Conservation (phyloP, 2,113 vertebrate genomes). For the Andinoacara biseriatus region DNA sequence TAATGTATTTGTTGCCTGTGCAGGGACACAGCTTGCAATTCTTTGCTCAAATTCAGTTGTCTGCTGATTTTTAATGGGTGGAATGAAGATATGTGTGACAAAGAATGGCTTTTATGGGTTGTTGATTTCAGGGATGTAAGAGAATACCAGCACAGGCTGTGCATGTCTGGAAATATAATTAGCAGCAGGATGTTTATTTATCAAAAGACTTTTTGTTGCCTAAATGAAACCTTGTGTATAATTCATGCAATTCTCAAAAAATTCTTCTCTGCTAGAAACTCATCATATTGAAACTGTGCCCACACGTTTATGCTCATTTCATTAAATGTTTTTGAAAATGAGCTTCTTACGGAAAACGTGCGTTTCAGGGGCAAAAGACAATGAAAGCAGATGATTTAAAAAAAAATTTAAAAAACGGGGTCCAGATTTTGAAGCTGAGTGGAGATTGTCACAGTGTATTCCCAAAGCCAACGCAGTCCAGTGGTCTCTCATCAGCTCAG, state of each 20-base stretch:
- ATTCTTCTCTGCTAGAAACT: neutral
- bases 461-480: neutral
- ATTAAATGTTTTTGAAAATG: conserved; percentile 16
- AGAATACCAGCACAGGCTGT: neutral
- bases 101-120: neutral
- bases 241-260: conserved; percentile 2
- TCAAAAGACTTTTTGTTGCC: conserved; percentile 13
- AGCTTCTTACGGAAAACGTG: neutral
- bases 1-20: neutral
- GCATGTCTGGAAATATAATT: conserved; percentile 24
- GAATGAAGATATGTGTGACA: neutral
- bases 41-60: neutral
- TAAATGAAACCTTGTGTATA: conserved; percentile 21
- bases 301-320: conserved; percentile 30
- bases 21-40: neutral
- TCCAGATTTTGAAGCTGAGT: neutral
- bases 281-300: conserved; percentile 20
- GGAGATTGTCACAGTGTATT: neutral
- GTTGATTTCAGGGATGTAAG: neutral
- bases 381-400: neutral
- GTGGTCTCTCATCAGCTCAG: conserved; percentile 15
- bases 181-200: conserved; percentile 12
- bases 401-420: neutral
- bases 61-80: neutral
- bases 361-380: conserved; percentile 10